Conservation (phyloP, 35 echinoderm and acorn worm genomes). For the Holothuria glaberrima region DNA sequence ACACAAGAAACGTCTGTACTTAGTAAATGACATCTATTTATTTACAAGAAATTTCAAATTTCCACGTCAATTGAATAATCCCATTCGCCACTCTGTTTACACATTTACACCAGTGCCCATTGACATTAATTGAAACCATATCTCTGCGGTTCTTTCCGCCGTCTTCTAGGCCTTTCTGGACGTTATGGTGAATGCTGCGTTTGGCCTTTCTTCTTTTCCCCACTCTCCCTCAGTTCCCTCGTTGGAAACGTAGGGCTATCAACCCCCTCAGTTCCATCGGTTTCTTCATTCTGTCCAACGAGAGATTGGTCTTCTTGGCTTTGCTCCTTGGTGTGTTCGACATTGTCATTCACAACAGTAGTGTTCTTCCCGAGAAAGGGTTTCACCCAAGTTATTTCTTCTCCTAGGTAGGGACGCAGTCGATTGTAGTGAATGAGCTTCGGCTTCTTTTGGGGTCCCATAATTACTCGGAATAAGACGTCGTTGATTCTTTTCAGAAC, state of each 20-base stretch:
- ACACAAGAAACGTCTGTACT: neutral
- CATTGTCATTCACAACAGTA: neutral
- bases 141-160: neutral
- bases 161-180: neutral
- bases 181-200: neutral
- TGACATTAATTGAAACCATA: neutral
- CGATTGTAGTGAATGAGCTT: conserved; percentile 17
- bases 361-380: neutral
- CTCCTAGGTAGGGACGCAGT: conserved; percentile 15
- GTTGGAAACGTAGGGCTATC: neutral
- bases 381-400: conserved; percentile 17
- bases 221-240: neutral
- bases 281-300: neutral
- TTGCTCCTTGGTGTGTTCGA: neutral
- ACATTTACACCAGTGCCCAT: neutral
- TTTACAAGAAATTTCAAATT: too few species aligned
- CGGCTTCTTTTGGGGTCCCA: neutral
- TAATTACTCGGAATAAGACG: conserved; percentile 7
- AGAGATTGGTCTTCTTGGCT: neutral
- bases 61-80: too few species aligned
- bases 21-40: neutral
- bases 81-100: too few species aligned
- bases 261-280: neutral
- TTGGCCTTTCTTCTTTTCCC: neutral
- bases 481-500: conserved; percentile 42